phyloP scores from a whole-genome alignment of 2,888 invertebrate species.

The Spodoptera picta region DNA sequence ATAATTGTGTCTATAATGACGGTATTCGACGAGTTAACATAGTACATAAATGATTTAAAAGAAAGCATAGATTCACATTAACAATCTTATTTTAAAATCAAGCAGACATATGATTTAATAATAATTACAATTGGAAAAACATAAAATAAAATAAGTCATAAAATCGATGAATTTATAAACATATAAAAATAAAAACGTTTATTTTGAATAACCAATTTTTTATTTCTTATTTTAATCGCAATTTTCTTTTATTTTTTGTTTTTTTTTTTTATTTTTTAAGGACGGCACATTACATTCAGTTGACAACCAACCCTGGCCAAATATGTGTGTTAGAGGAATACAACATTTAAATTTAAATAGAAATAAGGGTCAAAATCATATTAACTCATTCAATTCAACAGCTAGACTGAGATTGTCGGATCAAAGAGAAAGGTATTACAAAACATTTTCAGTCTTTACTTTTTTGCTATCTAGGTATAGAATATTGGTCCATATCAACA shows the following conservation, averaged over 20 bases:
- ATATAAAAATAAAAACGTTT: neutral
- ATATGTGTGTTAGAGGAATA: neutral
- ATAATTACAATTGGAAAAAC: no score
- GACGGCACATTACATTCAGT: constrained; percentile 7
- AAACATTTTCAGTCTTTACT: no score
- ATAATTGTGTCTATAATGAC: no score
- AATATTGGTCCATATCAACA: no score
- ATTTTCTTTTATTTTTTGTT: neutral
- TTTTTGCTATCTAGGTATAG: no score
- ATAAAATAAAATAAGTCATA: neutral
- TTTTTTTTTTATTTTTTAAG: neutral
- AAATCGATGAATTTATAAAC: neutral
- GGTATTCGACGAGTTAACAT: no score
- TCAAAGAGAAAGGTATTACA: neutral
- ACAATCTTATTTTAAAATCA: neutral
- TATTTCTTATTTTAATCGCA: no score
- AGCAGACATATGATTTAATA: neutral
- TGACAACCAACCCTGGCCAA: constrained; percentile 6
- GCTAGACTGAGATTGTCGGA: neutral
- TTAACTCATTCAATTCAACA: constrained; percentile 4
- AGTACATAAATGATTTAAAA: no score
- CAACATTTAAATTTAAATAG: constrained; percentile 8
- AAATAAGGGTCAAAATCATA: neutral
- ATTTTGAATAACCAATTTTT: no score
- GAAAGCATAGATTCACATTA: neutral